Percentiles rank a stretch among this genome's conserved stretches.
phyloP scores from a whole-genome alignment of 2,888 invertebrate species.

The Eurytoma californica region DNA sequence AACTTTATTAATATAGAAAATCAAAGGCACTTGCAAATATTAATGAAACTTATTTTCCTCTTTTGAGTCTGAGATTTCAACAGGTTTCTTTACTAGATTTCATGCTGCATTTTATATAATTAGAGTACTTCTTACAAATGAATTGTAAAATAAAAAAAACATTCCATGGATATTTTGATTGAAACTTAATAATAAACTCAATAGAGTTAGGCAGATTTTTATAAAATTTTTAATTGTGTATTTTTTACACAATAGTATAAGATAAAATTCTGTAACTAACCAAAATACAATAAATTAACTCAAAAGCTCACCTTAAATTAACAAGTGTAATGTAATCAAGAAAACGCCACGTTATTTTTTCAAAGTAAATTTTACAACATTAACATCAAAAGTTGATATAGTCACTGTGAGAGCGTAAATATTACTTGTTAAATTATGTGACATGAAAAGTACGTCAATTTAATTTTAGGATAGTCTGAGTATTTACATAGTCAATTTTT shows the following conservation, averaged over 20 bases:
- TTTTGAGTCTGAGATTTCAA: constrained; percentile 21
- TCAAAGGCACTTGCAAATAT: too few relatives aligned
- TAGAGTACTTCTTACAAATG: constrained; percentile 28
- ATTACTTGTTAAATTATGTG: too few relatives aligned
- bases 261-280: not conserved
- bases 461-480: too few relatives aligned
- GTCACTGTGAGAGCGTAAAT: too few relatives aligned
- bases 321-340: not conserved
- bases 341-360: not conserved
- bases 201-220: constrained; percentile 21
- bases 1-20: not conserved
- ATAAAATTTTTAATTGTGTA: not conserved
- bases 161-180: constrained; percentile 24
- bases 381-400: too few relatives aligned
- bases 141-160: constrained; percentile 15
- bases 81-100: constrained; percentile 19
- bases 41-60: constrained; percentile 16
- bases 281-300: not conserved
- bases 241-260: not conserved
- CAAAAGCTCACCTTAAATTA: too few relatives aligned
- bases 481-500: too few relatives aligned
- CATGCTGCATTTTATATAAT: constrained; percentile 41
- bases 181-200: not conserved
- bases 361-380: too few relatives aligned
- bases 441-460: too few relatives aligned